These are phyloP conservation scores for Thinocorus orbignyianus DNA, from an alignment of 2,113 vertebrate genomes.

Conservation along the genomic window DNA sequence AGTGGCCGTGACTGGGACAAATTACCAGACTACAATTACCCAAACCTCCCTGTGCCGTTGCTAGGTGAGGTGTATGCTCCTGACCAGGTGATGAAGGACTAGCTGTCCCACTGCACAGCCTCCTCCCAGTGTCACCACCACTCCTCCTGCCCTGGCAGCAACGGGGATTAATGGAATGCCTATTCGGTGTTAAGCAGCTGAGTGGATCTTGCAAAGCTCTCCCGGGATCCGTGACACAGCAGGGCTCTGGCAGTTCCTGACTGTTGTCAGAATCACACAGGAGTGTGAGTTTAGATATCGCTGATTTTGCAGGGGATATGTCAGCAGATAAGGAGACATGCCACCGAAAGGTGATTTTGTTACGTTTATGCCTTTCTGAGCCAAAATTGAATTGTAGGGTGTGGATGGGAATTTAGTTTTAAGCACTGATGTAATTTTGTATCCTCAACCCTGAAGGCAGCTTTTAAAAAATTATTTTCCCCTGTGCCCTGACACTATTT, in stretches of 20 bases:
- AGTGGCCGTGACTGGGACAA: background rate
- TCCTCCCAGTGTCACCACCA: background rate
- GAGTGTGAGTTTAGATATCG: background rate
- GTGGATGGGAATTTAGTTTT: conserved; percentile 52
- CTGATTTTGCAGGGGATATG: conserved; percentile 18
- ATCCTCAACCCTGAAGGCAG: conserved; percentile 15
- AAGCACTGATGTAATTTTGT: conserved; percentile 58
- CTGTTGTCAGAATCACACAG: background rate
- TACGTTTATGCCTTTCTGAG: conserved; percentile 52
- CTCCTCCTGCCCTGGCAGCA: fast-evolving
- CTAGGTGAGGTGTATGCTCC: background rate
- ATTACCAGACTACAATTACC: background rate
- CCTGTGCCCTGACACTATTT: conserved; percentile 44
- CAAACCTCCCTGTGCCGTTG: background rate
- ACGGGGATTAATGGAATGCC: background rate
- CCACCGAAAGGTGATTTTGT: conserved; percentile 53
- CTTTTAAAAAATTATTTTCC: conserved; percentile 45
- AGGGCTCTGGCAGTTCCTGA: background rate
- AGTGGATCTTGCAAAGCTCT: background rate
- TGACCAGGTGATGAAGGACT: background rate
- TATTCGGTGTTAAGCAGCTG: fast-evolving
- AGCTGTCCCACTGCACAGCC: background rate
- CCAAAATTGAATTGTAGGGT: conserved; percentile 23
- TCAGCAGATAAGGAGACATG: conserved; percentile 44
- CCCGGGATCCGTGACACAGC: fast-evolving